A percentile compares a stretch with the other conserved stretches of the same genome.
These are phyloP conservation scores for Alentia gelatinosa DNA, from an alignment of 2,888 invertebrate species.

Conservation along the genomic window DNA sequence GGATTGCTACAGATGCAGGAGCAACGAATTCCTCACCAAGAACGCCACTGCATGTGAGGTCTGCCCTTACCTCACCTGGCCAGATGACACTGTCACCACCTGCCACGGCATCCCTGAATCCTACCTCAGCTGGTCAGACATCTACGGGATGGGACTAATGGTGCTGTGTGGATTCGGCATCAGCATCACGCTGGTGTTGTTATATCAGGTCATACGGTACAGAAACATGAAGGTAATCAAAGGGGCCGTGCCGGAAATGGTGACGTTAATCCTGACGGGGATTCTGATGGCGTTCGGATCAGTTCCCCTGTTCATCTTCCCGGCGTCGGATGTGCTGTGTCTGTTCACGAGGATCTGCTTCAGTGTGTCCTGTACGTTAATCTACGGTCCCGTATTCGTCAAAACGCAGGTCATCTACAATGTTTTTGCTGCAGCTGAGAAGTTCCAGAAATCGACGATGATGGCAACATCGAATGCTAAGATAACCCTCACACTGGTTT, in stretches of 20 bases:
- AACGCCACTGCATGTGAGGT: conserved; percentile 50
- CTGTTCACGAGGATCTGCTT: background rate
- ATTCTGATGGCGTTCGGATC: background rate
- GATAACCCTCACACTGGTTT: background rate
- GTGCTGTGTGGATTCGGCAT: background rate
- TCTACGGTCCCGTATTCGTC: conserved; percentile 55
- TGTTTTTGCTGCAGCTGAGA: conserved; percentile 64
- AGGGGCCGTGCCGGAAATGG: conserved; percentile 31
- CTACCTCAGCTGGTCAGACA: conserved; percentile 47
- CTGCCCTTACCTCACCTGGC: conserved; percentile 58
- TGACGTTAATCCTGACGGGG: background rate
- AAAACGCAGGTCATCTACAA: conserved; percentile 67
- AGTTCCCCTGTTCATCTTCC: conserved; percentile 32
- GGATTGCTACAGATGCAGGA: conserved; percentile 58
- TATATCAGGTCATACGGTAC: background rate
- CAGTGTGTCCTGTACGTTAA: background rate
- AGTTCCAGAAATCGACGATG: background rate
- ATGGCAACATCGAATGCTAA: background rate
- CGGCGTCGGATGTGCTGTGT: background rate
- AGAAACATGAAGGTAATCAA: background rate
- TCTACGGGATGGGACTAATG: conserved; percentile 32
- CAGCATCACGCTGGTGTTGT: background rate
- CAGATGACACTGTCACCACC: conserved; percentile 44
- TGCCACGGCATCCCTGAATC: conserved; percentile 46
- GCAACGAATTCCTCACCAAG: conserved; percentile 52